Percentiles rank a stretch among this genome's conserved stretches.
Evolutionary conservation across 2,888 invertebrate genomes (phyloP).

Genomic region (Eudasyphora cyanicolor): DNA sequence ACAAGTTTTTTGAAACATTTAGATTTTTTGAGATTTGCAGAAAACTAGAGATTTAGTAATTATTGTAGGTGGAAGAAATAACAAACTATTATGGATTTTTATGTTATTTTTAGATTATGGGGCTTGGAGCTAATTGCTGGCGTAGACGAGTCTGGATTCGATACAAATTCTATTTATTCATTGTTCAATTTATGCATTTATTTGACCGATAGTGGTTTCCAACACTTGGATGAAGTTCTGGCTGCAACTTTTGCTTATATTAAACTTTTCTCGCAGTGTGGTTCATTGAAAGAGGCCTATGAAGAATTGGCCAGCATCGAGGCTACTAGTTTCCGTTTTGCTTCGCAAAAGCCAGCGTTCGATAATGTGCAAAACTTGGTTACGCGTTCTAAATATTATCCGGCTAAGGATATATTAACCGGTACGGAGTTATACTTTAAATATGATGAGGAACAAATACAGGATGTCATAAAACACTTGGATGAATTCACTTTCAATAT

Average conservation of each 20-base stretch:
- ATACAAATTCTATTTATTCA: conserved; percentile 89
- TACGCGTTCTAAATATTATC: conserved; percentile 90
- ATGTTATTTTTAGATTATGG: conserved; percentile 84
- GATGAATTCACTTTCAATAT: conserved; percentile 77
- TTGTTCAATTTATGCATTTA: conserved; percentile 87
- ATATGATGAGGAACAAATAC: conserved; percentile 85
- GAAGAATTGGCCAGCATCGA: conserved; percentile 87
- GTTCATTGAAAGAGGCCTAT: conserved; percentile 69
- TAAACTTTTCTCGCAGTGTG: conserved; percentile 83
- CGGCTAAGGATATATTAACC: conserved; percentile 88
- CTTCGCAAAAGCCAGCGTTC: conserved; percentile 85
- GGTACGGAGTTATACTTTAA: conserved; percentile 88
- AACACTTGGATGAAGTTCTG: conserved; percentile 87
- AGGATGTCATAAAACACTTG: conserved; percentile 71
- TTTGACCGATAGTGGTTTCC: conserved; percentile 89
- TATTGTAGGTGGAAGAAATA: too few species aligned
- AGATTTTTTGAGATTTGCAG: too few species aligned
- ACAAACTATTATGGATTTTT: neutral
- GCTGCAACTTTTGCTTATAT: conserved; percentile 90
- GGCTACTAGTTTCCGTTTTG: conserved; percentile 87
- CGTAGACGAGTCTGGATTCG: conserved; percentile 87
- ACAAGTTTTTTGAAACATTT: too few species aligned
- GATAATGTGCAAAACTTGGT: conserved; percentile 90
- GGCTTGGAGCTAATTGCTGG: conserved; percentile 87
- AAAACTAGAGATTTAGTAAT: too few species aligned